A percentile compares a stretch with the other conserved stretches of the same genome.
Evolutionary conservation across 2,113 vertebrate species (phyloP).

Genomic region (Upupa epops): DNA sequence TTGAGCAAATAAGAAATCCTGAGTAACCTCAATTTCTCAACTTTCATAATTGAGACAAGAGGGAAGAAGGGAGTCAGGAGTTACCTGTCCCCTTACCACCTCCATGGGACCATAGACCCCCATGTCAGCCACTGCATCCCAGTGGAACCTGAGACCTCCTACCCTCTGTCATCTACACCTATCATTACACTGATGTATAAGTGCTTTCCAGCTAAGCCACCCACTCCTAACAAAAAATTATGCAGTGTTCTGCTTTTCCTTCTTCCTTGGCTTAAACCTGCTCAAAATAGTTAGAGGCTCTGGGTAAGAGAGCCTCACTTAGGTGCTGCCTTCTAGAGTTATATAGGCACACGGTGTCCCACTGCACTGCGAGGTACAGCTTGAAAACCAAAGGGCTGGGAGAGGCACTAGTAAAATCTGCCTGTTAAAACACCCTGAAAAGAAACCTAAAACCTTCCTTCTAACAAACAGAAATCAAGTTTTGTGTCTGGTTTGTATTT

Average conservation of each 20-base stretch:
- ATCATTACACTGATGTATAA: rapidly evolving
- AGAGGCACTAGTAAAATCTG: not conserved
- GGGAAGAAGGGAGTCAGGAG: not conserved
- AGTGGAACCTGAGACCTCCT: not conserved
- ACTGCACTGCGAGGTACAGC: rapidly evolving
- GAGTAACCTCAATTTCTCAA: not conserved
- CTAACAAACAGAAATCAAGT: not conserved
- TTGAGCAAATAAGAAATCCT: not conserved
- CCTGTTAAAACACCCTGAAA: not conserved
- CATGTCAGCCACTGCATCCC: not conserved
- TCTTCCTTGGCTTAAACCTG: not conserved
- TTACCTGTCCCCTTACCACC: not conserved
- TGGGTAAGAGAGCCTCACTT: not conserved
- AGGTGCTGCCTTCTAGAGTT: not conserved
- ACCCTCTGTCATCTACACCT: not conserved
- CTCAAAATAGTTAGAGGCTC: too few relatives aligned
- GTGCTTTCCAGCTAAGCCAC: not conserved
- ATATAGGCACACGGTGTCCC: not conserved
- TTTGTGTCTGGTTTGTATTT: not conserved
- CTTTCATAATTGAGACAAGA: not conserved
- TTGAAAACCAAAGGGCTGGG: not conserved
- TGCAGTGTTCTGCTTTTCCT: not conserved
- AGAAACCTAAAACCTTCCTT: not conserved
- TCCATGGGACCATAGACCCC: rapidly evolving
- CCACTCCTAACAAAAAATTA: not conserved